Percentiles rank a stretch among this genome's conserved stretches.
Evolutionary conservation across 2,113 vertebrate genomes (phyloP).

Genomic region (Otocyon megalotis): DNA sequence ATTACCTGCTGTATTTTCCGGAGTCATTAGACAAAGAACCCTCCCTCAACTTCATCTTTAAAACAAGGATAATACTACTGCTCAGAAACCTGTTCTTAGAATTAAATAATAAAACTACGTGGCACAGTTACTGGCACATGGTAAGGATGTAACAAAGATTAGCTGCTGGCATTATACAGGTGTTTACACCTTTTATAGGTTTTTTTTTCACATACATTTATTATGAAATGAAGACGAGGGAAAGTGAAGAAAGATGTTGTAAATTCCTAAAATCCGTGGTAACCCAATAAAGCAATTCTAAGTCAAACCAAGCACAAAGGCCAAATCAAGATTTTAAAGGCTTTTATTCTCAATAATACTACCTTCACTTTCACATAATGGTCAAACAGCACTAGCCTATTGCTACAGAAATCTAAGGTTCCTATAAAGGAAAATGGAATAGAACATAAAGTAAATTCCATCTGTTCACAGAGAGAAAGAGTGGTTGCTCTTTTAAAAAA

Average conservation of each 20-base stretch:
- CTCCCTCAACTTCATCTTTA: not conserved
- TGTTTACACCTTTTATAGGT: not conserved
- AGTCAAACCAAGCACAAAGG: not conserved
- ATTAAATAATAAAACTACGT: conserved; percentile 45
- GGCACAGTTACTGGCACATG: not conserved
- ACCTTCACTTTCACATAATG: not conserved
- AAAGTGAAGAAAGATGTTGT: not conserved
- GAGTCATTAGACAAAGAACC: not conserved
- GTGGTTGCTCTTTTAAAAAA: not conserved
- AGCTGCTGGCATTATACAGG: not conserved
- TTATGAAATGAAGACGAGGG: not conserved
- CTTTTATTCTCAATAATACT: not conserved
- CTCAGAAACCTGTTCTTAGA: not conserved
- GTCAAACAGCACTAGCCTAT: not conserved
- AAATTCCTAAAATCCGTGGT: not conserved
- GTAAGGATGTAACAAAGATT: not conserved
- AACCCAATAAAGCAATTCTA: conserved; percentile 42
- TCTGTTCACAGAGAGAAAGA: not conserved
- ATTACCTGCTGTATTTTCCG: not conserved
- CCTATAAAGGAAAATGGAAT: not conserved
- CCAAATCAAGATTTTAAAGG: conserved; percentile 27
- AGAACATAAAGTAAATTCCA: not conserved
- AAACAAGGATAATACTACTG: not conserved
- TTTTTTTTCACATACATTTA: not conserved
- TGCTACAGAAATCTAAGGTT: not conserved